phyloP scores from a whole-genome alignment of 2,888 invertebrate species.

The Nemotelus nigrinus region DNA sequence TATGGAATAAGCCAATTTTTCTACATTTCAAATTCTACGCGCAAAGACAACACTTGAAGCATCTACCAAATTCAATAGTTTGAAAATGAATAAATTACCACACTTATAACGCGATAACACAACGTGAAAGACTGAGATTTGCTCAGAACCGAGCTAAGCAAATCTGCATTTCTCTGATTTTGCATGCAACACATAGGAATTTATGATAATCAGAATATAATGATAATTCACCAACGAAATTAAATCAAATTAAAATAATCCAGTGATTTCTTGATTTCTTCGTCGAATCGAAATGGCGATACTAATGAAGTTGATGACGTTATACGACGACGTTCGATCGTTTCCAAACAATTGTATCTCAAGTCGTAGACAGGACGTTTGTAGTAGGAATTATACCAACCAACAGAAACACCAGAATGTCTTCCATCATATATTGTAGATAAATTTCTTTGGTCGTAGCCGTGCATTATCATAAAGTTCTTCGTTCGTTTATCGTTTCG shows the following conservation, averaged over 20 bases:
- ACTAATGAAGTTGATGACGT: no score
- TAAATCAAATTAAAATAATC: not conserved
- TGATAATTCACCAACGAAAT: not conserved
- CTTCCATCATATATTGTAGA: not conserved
- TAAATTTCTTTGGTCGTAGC: conserved; percentile 2
- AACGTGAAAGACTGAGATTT: no score
- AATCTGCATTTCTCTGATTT: not conserved
- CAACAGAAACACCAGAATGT: conserved; percentile 42
- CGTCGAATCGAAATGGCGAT: not conserved
- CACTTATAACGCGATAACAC: no score
- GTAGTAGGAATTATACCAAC: conserved; percentile 1
- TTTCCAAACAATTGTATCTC: conserved; percentile 4
- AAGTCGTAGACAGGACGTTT: not conserved
- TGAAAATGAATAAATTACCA: no score
- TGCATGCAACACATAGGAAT: conserved; percentile 17
- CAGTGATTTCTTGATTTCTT: not conserved
- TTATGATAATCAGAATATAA: not conserved
- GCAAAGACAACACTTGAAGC: no score
- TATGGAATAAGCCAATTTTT: no score
- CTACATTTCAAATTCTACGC: no score
- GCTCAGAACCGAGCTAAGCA: no score
- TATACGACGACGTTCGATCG: not conserved
- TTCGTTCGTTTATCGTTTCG: not conserved
- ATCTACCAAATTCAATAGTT: no score
- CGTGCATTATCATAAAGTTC: not conserved